These are phyloP conservation scores for Pungitius pungitius DNA, from an alignment of 2,113 vertebrate genomes.

Conservation along the genomic window DNA sequence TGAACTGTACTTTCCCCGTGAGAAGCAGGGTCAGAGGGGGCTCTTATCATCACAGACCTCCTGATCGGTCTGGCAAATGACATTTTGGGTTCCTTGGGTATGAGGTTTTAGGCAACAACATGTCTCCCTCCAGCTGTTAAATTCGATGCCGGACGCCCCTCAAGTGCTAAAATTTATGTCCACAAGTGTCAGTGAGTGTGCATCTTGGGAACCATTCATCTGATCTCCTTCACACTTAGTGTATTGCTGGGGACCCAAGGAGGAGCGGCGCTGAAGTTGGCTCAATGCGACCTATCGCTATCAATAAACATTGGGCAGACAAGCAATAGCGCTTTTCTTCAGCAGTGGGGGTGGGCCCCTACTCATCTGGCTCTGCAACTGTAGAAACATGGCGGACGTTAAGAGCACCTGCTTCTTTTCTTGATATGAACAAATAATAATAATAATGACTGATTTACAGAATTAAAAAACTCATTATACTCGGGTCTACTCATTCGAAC, in stretches of 20 bases:
- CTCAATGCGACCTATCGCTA: too few relatives aligned
- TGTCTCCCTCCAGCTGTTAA: conserved; percentile 11
- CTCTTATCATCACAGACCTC: neutral
- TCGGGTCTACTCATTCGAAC: too few relatives aligned
- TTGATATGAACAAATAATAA: neutral
- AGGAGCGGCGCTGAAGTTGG: too few relatives aligned
- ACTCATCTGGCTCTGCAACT: too few relatives aligned
- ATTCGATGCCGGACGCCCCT: neutral
- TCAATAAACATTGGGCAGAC: too few relatives aligned
- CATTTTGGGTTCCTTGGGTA: conserved; percentile 11
- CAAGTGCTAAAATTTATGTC: too few relatives aligned
- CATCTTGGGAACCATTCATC: too few relatives aligned
- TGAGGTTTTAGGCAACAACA: neutral
- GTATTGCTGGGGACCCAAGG: too few relatives aligned
- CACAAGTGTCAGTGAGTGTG: too few relatives aligned
- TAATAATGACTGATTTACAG: neutral
- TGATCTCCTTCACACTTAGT: too few relatives aligned
- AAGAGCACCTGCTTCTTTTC: neutral
- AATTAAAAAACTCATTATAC: neutral
- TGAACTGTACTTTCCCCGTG: conserved; percentile 5
- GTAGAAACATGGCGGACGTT: neutral
- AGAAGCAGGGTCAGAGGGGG: conserved; percentile 19
- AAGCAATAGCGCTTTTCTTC: neutral
- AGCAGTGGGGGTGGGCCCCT: neutral
- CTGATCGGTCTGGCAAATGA: conserved; percentile 4